Evolutionary conservation across 2,113 vertebrate species (phyloP), one percentile per base, ranked within the genome.

Genomic region (Nibea albiflora): DNA sequence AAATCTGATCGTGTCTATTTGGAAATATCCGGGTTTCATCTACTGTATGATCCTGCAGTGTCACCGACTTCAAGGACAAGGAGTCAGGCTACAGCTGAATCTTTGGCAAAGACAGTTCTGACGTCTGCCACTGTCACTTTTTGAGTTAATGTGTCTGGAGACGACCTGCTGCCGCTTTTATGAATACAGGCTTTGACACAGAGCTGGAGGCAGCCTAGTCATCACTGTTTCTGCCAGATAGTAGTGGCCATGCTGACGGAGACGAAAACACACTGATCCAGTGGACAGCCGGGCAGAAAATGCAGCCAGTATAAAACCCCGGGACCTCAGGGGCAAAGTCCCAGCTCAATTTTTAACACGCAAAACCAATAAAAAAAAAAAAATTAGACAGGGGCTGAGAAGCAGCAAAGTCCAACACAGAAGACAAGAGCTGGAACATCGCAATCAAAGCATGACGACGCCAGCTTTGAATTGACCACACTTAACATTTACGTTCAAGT

Each of bases 321-420:
- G 11, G 1, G 24, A 53, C 20, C 58, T 39, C 35, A 39, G 19
- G 61, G 75, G 49, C 47, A 42, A 78, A n/a, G 71, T 77, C 22
- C 19, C 46, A 9, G 72, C 57, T 88, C 9, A 81, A 77, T 85
- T 54, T 76, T 78, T 71, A 88, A 91, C 82, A 74, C 54, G 4
- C 6, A 4, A 70, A 12, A 35, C 20, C 47, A 60, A 84, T 88
- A 76, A 86, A 87, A 75, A 46, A 15, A 19, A 52, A 76, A 86
- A 87, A 75, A 46, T 17, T 16, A 52, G n/a, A 61, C 46, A 11
- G 7, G 12, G 10, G 24, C 5, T 4, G 26, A 44, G 3, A 73
- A 16, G 42, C 19, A n/a, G 42, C 57, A 63, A 53, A 80, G 62
- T 83, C 58, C 42, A 64, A 15, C 20, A 10, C 56, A 70, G 17